phyloP scores from a whole-genome alignment of 2,113 vertebrate genomes.

The Hepsetus odoe region DNA sequence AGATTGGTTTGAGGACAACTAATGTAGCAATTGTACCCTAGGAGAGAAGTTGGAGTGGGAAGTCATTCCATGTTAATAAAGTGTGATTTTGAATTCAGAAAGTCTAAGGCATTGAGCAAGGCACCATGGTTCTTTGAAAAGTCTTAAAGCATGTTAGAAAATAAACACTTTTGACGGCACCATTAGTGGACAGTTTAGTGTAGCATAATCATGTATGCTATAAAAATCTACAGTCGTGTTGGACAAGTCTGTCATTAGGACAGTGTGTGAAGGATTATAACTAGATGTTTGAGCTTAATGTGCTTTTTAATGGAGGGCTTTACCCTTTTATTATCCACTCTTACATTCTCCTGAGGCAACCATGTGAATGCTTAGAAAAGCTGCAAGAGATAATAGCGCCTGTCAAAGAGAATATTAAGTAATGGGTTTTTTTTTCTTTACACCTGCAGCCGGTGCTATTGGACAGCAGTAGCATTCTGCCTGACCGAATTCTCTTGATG shows the following conservation, averaged over 20 bases:
- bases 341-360: background rate
- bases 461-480: slow-evolving; percentile 97
- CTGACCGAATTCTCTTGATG: slow-evolving; percentile 96
- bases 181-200: no score
- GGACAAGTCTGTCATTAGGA: background rate
- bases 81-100: no score
- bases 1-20: no score
- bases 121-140: no score
- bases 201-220: background rate
- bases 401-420: slow-evolving; percentile 1
- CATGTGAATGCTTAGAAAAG: background rate
- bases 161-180: no score
- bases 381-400: background rate
- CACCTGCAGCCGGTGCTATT: slow-evolving; percentile 87
- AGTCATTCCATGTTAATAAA: background rate
- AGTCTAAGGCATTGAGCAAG: no score
- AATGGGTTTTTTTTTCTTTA: background rate
- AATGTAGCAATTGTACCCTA: no score
- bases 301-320: slow-evolving; percentile 38
- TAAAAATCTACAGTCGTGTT: background rate
- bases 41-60: background rate
- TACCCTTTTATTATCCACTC: slow-evolving; percentile 2
- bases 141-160: no score
- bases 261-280: background rate
- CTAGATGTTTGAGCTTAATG: slow-evolving; percentile 12